phyloP scores from a whole-genome alignment of 53 echinoderm and acorn worm genomes.

The Echinarachnius parma region DNA sequence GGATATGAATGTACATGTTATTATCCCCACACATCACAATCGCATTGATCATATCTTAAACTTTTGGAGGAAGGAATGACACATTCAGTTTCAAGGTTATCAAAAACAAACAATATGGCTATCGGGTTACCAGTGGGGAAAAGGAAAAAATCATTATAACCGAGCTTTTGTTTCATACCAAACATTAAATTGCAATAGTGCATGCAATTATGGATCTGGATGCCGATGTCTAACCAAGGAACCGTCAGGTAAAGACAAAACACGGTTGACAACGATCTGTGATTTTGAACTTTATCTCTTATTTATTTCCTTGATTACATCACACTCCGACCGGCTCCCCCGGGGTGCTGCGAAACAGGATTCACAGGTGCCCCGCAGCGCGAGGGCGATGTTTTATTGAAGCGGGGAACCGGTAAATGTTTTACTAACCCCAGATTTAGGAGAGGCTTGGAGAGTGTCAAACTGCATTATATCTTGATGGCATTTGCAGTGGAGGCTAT shows the following conservation, averaged over 20 bases:
- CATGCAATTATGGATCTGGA: too few species aligned
- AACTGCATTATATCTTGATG: constrained; percentile 40
- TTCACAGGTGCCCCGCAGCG: constrained; percentile 19
- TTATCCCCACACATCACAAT: too few species aligned
- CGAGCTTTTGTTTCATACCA: too few species aligned
- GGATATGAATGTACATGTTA: too few species aligned
- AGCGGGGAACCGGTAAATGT: not conserved
- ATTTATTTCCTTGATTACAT: constrained; percentile 42
- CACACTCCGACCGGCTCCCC: constrained; percentile 32
- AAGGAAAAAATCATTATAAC: too few species aligned
- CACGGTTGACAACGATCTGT: constrained; percentile 7
- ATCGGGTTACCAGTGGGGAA: too few species aligned
- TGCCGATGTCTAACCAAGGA: too few species aligned
- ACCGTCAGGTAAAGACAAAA: not conserved
- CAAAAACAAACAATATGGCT: too few species aligned
- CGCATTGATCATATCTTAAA: too few species aligned
- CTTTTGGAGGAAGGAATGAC: too few species aligned
- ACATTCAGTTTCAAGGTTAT: too few species aligned
- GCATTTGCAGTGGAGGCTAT: constrained; percentile 31
- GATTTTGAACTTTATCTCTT: constrained; percentile 38
- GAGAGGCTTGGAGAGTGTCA: constrained; percentile 23
- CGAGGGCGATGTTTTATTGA: not conserved
- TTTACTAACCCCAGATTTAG: constrained; percentile 16
- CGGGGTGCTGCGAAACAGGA: constrained; percentile 3
- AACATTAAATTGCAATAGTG: too few species aligned